These are phyloP conservation scores for Macrotrachela quadricornifera DNA, from an alignment of 1,140 invertebrate genomes.

Conservation along the genomic window DNA sequence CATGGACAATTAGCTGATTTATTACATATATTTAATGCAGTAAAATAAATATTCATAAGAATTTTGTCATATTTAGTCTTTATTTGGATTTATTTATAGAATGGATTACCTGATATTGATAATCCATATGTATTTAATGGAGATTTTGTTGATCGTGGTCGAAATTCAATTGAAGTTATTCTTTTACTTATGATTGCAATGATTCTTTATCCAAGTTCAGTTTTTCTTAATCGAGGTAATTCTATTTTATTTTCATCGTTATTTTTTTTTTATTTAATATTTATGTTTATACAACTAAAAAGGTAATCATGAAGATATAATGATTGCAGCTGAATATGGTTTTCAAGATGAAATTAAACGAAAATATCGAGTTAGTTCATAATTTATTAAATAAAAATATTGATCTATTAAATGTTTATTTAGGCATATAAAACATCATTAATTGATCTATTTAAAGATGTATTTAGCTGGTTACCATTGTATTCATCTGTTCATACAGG, in stretches of 20 bases:
- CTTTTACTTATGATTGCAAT: slow-evolving; percentile 1
- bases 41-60: no score
- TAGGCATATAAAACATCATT: slow-evolving; percentile 50
- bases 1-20: slow-evolving; percentile 9
- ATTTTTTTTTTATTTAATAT: not conserved
- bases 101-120: slow-evolving; percentile 6
- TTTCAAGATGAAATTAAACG: slow-evolving; percentile 64
- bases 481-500: not conserved
- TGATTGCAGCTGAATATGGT: slow-evolving; percentile 73
- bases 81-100: no score
- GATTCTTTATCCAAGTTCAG: slow-evolving; percentile 1
- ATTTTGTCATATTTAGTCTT: no score
- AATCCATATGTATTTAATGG: slow-evolving; percentile 9
- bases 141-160: slow-evolving; percentile 8
- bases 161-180: slow-evolving; percentile 6
- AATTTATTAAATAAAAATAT: no score
- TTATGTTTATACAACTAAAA: not conserved
- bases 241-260: no score
- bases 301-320: slow-evolving; percentile 34
- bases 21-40: slow-evolving; percentile 5
- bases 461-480: slow-evolving; percentile 60
- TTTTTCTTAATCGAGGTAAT: slow-evolving; percentile 8
- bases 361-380: slow-evolving; percentile 66
- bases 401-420: no score
- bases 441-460: slow-evolving; percentile 53